Base-by-base conservation (phyloP, 2,113 vertebrate species). In the Thinocorus orbignyianus region DNA sequence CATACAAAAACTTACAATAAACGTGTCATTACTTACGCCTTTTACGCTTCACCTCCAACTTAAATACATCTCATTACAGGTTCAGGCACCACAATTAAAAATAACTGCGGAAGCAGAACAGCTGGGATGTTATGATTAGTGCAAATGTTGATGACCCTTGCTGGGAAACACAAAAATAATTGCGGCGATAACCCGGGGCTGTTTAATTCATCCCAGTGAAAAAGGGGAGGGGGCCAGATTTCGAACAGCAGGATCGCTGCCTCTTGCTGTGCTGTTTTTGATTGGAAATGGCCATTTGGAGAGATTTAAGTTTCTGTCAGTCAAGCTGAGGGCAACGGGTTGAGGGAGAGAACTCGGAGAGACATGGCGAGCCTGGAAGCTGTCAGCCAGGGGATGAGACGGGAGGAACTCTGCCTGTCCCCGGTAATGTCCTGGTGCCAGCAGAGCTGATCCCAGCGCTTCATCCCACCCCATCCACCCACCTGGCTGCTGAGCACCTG, bases 1-100 rank as follows among this genome's bases (percentile, higher is more conserved):
- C 93, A 72, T 97, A 94, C 46, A 96, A 85, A 94, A 91, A 97
- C 96, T 94, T 92, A 94, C 55, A 97, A 12, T 60, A 96, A 95
- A 80, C 83, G 93, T n/a, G 35, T 93, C 10, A 2, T 87, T 65
- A 73, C 88, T 94, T 30, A 39, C 10, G 60, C 74, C 89, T 96
- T 95, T 81, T 88, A 95, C 92, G 95, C 23, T 31, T 85, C 9
- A 24, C 76, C 93, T 88, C 92, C 88, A 86, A 97, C 89, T 97
- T 76, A 95, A 98, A 92, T 78, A 93, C 95, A 81, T 76, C 86
- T 97, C 87, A 28, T 96, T 93, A 73, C 81, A 95, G 73, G 86
- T 91, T 93, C 92, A 96, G 35, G 66, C 87, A 97, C 92, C 77
- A 92, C 79, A 97, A 95, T 78, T 84, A 89, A 94, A 95, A 93